Evolutionary conservation across 2,113 vertebrate genomes (phyloP), one percentile per base, ranked within the genome.

Genomic region (Crotophaga sulcirostris): DNA sequence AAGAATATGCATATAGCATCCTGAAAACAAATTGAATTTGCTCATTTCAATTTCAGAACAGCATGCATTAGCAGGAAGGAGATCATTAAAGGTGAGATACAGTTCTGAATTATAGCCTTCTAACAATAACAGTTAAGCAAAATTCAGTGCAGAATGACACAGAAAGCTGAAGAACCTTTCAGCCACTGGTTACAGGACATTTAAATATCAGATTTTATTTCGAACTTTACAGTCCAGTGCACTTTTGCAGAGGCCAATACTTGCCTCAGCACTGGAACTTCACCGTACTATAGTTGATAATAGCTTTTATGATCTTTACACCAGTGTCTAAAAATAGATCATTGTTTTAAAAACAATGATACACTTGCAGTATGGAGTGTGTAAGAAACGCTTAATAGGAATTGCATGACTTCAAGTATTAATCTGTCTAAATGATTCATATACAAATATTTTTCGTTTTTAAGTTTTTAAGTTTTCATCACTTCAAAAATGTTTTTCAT

Each of bases 321-420:
- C 15, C 15, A 36, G 36, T 81, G 85, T 74, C 56, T 91, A 69
- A 77, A 96, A 95, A 75, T 81, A 94, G 80, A 66, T 83, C 76
- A 40, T 33, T 2, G 8, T 77, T 96, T 86, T 54, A 84, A 76
- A 86, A 89, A 19, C 52, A 74, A 8, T 1, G 33, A n/a, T 84
- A 69, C 36, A 8, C 44, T 77, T 79, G 67, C 44, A 84, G 44
- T 85, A 94, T 93, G 55, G 84, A 91, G 87, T 78, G 58, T 70
- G 33, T 91, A 81, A 84, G 85, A 68, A 90, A 68, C 28, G 31
- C 42, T 10, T 91, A 69, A 47, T 34, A 84, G 84, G 70, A 92
- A 92, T 84, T 55, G 21, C 15, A 69, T 63, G 3, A n/a, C 84
- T 64, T 92, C 10, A 62, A n/a, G n/a, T 93, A 72, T 69, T 75